Conservation (phyloP, 64 coral and sea anemone species). For the Exaiptasia diaphana region DNA sequence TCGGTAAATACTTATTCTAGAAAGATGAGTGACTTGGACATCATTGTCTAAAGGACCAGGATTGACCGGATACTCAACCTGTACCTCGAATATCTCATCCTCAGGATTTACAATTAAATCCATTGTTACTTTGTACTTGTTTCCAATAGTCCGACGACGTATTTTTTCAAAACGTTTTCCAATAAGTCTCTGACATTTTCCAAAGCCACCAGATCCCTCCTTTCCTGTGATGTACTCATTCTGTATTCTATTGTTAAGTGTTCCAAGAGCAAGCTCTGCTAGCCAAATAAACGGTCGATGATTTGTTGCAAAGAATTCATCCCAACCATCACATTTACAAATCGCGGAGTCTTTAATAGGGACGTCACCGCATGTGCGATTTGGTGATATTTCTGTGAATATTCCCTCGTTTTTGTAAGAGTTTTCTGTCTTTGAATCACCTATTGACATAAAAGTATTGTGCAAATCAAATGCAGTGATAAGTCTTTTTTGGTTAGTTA, state of each 20-base stretch:
- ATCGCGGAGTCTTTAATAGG: constrained; percentile 43
- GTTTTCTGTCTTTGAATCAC: constrained; percentile 25
- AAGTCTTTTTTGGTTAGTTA: constrained; percentile 73
- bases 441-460: constrained; percentile 63
- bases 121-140: constrained; percentile 61
- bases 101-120: constrained; percentile 62
- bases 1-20: constrained; percentile 74
- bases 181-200: constrained; percentile 66
- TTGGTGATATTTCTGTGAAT: constrained; percentile 65
- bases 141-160: constrained; percentile 34
- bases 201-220: constrained; percentile 7
- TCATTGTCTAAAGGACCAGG: constrained; percentile 8
- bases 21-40: constrained; percentile 21
- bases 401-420: constrained; percentile 57
- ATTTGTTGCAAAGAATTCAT: constrained; percentile 31
- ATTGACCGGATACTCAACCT: constrained; percentile 42
- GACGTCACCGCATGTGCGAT: constrained; percentile 61
- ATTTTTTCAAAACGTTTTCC: constrained; percentile 70
- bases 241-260: constrained; percentile 78
- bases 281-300: constrained; percentile 56
- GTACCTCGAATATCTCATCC: constrained; percentile 69
- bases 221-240: background rate
- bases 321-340: constrained; percentile 78
- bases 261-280: constrained; percentile 70
- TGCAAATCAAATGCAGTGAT: constrained; percentile 69